phyloP scores from a whole-genome alignment of 2,113 vertebrate species.

The Bungarus multicinctus region DNA sequence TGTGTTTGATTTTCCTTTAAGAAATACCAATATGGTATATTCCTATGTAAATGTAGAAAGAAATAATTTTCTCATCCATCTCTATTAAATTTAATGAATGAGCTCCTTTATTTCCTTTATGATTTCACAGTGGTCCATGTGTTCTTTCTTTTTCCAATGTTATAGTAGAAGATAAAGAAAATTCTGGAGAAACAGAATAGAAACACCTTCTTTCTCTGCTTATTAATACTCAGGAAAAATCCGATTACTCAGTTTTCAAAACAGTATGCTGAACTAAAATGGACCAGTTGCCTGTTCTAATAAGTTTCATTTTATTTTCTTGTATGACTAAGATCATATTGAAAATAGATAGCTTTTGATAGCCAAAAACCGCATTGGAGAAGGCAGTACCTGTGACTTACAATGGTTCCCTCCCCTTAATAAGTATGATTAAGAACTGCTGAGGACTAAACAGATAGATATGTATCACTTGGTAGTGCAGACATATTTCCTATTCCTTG shows the following conservation, averaged over 20 bases:
- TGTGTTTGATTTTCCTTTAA: neutral
- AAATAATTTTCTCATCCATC: neutral
- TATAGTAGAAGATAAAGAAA: neutral
- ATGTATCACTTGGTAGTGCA: neutral
- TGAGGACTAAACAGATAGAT: neutral
- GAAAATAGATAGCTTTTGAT: neutral
- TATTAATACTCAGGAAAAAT: neutral
- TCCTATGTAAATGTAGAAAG: neutral
- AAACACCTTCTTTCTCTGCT: too few relatives aligned
- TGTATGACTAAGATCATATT: neutral
- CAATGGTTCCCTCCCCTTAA: neutral
- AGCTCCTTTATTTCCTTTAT: neutral
- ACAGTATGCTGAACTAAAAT: neutral
- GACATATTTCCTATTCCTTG: neutral
- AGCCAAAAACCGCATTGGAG: neutral
- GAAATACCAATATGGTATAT: neutral
- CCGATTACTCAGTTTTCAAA: neutral
- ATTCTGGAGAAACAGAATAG: neutral
- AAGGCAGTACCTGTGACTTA: neutral
- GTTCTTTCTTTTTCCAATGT: neutral
- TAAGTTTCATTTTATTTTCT: neutral
- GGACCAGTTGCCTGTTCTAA: neutral
- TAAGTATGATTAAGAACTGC: neutral
- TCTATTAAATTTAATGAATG: neutral
- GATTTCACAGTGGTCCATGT: neutral